A percentile compares a stretch with the other conserved stretches of the same genome.
These are phyloP conservation scores for Lanistes nyassanus DNA, from an alignment of 1,140 invertebrate genomes.

Conservation along the genomic window DNA sequence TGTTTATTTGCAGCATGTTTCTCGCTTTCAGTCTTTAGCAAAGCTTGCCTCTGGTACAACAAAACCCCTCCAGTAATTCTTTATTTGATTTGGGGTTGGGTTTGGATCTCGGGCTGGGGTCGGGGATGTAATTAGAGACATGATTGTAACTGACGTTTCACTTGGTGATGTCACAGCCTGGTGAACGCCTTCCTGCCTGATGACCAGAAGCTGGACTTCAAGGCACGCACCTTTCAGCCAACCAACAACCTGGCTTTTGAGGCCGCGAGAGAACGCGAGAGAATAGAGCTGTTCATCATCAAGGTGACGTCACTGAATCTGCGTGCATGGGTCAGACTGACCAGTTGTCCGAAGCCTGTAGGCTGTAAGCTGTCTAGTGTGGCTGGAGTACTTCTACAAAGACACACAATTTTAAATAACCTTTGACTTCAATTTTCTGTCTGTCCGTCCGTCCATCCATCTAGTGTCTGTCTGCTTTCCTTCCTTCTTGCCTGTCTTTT, in stretches of 20 bases:
- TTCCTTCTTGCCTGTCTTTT: background rate
- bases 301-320: slow-evolving; percentile 17
- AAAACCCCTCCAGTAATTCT: too few species aligned
- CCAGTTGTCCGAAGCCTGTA: too few species aligned
- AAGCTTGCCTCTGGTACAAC: too few species aligned
- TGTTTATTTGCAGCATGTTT: background rate
- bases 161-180: slow-evolving; percentile 34
- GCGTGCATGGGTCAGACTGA: too few species aligned
- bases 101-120: too few species aligned
- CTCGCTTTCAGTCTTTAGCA: too few species aligned
- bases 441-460: background rate
- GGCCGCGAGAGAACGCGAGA: slow-evolving; percentile 47
- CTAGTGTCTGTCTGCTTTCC: background rate
- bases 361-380: background rate
- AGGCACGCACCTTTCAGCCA: slow-evolving; percentile 43
- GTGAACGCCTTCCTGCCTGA: slow-evolving; percentile 47
- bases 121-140: too few species aligned
- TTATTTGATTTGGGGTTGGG: too few species aligned
- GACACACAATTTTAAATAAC: background rate
- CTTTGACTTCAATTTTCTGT: background rate
- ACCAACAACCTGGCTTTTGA: slow-evolving; percentile 47
- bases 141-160: background rate
- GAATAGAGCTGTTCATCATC: slow-evolving; percentile 46
- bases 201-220: slow-evolving; percentile 48
- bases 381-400: background rate